Conservation (phyloP, 2,797 vertebrate species). For the Lindbergichthys nudifrons region DNA sequence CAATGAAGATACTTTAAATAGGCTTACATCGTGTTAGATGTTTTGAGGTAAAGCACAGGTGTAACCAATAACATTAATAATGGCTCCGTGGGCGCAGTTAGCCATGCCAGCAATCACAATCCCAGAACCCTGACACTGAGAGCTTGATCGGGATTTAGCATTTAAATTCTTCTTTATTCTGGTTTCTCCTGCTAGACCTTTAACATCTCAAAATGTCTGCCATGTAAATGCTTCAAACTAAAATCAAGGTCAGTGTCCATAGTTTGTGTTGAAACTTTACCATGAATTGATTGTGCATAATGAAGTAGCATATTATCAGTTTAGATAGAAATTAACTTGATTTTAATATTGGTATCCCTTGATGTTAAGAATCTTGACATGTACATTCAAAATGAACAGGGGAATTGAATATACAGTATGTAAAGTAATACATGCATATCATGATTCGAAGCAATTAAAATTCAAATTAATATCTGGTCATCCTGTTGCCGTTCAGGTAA, state of each 20-base stretch:
- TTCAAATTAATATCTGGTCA: neutral
- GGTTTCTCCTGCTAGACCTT: neutral
- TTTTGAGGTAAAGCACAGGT: conserved; percentile 18
- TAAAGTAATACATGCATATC: neutral
- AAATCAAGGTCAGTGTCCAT: neutral
- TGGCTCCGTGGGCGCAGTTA: neutral
- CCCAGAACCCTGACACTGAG: neutral
- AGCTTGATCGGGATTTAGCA: neutral
- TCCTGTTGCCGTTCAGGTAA: neutral
- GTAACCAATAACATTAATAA: conserved; percentile 17
- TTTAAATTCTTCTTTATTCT: neutral
- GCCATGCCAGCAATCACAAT: neutral
- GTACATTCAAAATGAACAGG: neutral
- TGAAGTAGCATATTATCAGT: neutral
- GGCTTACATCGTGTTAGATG: neutral
- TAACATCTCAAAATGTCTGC: neutral
- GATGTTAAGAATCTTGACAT: neutral
- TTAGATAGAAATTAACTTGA: neutral
- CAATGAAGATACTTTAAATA: conserved; percentile 14
- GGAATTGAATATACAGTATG: neutral
- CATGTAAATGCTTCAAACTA: neutral
- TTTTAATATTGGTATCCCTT: neutral
- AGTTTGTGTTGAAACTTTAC: neutral
- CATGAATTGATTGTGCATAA: neutral
- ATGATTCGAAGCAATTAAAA: neutral